These are phyloP conservation scores for Toxotes chatareus DNA, from an alignment of 2,113 vertebrate species.

Conservation along the genomic window DNA sequence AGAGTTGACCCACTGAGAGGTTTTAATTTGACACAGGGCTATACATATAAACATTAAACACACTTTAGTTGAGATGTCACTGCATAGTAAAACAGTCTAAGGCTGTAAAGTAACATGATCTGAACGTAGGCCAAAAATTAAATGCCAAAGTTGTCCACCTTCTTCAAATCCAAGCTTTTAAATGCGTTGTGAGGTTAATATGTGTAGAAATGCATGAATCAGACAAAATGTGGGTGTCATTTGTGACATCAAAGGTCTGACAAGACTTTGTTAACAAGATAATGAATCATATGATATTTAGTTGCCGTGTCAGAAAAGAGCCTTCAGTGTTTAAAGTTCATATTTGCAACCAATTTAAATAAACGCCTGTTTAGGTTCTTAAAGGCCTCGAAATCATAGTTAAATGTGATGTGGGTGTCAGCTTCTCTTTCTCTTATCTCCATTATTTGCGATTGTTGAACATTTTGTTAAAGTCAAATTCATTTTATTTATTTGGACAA, in stretches of 20 bases:
- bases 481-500: neutral
- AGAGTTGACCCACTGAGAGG: neutral
- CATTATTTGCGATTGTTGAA: neutral
- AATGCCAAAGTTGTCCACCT: neutral
- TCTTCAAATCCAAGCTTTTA: neutral
- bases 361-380: neutral
- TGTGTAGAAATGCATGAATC: conserved; percentile 53
- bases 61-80: neutral
- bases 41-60: neutral
- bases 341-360: conserved; percentile 22
- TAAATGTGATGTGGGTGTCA: neutral
- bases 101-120: neutral
- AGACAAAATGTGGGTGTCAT: conserved; percentile 62
- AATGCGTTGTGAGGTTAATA: conserved; percentile 11
- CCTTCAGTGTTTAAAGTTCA: conserved; percentile 43
- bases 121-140: neutral
- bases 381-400: neutral
- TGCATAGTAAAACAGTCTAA: neutral
- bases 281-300: conserved; percentile 70
- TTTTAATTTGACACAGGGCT: neutral
- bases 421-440: neutral
- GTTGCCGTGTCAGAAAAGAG: conserved; percentile 28
- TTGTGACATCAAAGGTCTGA: conserved; percentile 54
- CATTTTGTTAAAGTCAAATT: neutral
- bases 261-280: conserved; percentile 54